Evolutionary conservation across 1,140 invertebrate genomes (phyloP), one percentile per base, ranked within the genome.

Genomic region (Cardiocondyla obscurior): DNA sequence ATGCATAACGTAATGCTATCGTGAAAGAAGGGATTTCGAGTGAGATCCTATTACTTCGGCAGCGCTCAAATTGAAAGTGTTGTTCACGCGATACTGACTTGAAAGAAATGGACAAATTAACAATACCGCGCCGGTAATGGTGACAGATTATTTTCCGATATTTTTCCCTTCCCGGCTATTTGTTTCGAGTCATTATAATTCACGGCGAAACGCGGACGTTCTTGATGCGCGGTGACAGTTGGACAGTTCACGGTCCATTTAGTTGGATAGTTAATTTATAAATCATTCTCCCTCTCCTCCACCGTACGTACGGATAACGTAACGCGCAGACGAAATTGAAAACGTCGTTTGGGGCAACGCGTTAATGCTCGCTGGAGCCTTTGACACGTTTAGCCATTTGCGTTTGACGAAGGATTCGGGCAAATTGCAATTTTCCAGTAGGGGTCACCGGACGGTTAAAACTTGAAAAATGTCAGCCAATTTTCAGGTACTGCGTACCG

Each of bases 381-480:
- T 46, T 58, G 76, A 55, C 73, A 19, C 12, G 22, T 57, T 79
- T 67, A 36, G 36, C 49, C 14, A 42, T 60, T 36, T 22, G 49
- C 12, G 39, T 44, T 60, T 62, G 42, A 60, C 44, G 67, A 73
- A 25, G 51, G 77, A 70, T 49, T 73, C 77, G 65, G 19, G 39
- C 16, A 81, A 81, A 72, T 62, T 51, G 70, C 70, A 30, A 62
- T 62, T 82, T 77, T 76, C 46, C 58, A 42, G n/a, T 25, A 44
- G 58, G 58, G 25, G 58, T 74, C 55, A 33, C 82, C 74, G 12
- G 44, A 77, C 73, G 51, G 76, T 70, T 88, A 77, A 88, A 82
- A 82, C 72, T 79, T 85, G 86, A 88, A 85, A 88, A 88, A 88
- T 77, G 79, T 83, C 70, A 76, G 65, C 86, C 82, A 88, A 88